phyloP scores from a whole-genome alignment of 2,113 vertebrate species.

The Syngnathus scovelli region DNA sequence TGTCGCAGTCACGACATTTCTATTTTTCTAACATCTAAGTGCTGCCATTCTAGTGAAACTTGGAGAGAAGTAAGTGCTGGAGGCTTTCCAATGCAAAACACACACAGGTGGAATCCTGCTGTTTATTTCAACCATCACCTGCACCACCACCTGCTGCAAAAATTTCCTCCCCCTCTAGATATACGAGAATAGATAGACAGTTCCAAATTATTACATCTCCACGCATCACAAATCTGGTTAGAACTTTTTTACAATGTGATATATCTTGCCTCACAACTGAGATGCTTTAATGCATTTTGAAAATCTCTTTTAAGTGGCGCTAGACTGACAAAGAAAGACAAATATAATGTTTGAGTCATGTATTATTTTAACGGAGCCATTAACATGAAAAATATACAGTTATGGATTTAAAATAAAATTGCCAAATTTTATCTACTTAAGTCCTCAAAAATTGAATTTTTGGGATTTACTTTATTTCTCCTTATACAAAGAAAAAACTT shows the following conservation, averaged over 20 bases:
- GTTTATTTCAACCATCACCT: slow-evolving; percentile 10
- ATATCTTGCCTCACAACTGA: neutral
- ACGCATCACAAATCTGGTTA: slow-evolving; percentile 12
- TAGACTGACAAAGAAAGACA: neutral
- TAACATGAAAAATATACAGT: neutral
- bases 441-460: too few species aligned
- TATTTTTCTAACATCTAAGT: slow-evolving; percentile 10
- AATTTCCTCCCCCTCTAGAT: neutral
- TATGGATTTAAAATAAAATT: neutral
- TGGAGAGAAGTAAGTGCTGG: slow-evolving; percentile 9
- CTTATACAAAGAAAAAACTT: too few species aligned
- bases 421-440: neutral
- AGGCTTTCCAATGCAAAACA: slow-evolving; percentile 26
- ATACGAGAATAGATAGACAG: slow-evolving; percentile 21
- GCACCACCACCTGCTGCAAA: slow-evolving; percentile 26
- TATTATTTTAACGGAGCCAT: neutral
- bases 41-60: slow-evolving; percentile 22
- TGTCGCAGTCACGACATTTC: slow-evolving; percentile 20
- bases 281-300: neutral
- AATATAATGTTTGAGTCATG: neutral
- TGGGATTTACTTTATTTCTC: too few species aligned
- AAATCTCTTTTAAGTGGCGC: neutral
- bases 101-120: slow-evolving; percentile 16
- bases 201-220: slow-evolving; percentile 24
- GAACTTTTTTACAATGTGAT: slow-evolving; percentile 4